Conservation (phyloP, 2,797 vertebrate genomes). For the Spheniscus humboldti region DNA sequence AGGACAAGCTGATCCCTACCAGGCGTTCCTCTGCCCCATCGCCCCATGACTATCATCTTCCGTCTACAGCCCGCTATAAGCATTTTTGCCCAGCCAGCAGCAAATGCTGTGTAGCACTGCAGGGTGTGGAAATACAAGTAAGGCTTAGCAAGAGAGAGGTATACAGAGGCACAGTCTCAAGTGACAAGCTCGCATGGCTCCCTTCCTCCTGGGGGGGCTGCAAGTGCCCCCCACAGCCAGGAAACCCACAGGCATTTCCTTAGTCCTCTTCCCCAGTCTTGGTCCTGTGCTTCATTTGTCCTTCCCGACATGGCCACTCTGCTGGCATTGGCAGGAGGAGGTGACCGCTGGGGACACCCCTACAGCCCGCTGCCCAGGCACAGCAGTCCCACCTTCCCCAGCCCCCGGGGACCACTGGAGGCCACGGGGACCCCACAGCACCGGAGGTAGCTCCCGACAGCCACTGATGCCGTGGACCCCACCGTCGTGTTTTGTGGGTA, state of each 20-base stretch:
- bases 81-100: neutral
- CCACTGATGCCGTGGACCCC: neutral
- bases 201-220: neutral
- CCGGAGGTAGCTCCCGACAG: constrained; percentile 1
- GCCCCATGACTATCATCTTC: neutral
- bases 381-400: neutral
- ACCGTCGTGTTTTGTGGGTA: neutral
- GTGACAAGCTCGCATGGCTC: neutral
- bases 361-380: constrained; percentile 16
- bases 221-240: neutral
- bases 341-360: accelerated
- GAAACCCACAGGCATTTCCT: neutral
- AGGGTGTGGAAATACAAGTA: neutral
- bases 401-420: neutral
- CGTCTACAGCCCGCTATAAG: neutral
- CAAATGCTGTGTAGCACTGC: neutral
- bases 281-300: neutral
- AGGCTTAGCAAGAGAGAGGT: neutral
- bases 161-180: neutral
- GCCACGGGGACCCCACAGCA: constrained; percentile 7
- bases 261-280: neutral
- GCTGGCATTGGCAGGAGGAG: neutral
- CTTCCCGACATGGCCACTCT: accelerated
- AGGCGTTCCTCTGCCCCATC: neutral
- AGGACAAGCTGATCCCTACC: neutral